These are phyloP conservation scores for Ectropis crepuscularia DNA, from an alignment of 2,888 invertebrate genomes.

Conservation along the genomic window DNA sequence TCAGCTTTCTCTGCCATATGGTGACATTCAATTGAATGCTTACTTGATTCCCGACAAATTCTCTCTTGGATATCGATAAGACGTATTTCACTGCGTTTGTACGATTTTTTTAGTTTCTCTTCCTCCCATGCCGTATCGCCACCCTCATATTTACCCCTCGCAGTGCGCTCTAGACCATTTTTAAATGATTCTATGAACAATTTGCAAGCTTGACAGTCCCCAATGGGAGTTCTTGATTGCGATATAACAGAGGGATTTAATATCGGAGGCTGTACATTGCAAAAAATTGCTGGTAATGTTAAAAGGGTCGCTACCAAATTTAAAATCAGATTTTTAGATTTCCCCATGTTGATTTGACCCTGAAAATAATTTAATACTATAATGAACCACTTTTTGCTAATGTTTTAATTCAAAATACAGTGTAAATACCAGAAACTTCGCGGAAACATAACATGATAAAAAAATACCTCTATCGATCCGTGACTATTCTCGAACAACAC, in stretches of 20 bases:
- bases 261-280: conserved; percentile 56
- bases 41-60: conserved; percentile 90
- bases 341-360: conserved; percentile 54
- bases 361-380: conserved; percentile 51
- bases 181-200: conserved; percentile 90
- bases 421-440: conserved; percentile 20
- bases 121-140: conserved; percentile 98
- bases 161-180: conserved; percentile 91
- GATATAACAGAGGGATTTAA: conserved; percentile 62
- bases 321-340: conserved; percentile 36
- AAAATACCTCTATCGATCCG: conserved; percentile 45
- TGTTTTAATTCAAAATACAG: conserved; percentile 46
- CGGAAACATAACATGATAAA: conserved; percentile 13
- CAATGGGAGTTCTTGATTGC: conserved; percentile 80
- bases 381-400: conserved; percentile 19
- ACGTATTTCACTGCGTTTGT: conserved; percentile 94
- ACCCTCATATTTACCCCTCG: conserved; percentile 95
- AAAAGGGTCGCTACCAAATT: conserved; percentile 43
- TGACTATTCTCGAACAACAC: conserved; percentile 38
- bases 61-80: conserved; percentile 96
- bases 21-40: conserved; percentile 92
- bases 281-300: conserved; percentile 48
- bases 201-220: conserved; percentile 92
- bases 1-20: conserved; percentile 93
- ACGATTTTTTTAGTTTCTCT: conserved; percentile 91